Conservation (phyloP, 1,140 invertebrate genomes). For the Portunus trituberculatus region DNA sequence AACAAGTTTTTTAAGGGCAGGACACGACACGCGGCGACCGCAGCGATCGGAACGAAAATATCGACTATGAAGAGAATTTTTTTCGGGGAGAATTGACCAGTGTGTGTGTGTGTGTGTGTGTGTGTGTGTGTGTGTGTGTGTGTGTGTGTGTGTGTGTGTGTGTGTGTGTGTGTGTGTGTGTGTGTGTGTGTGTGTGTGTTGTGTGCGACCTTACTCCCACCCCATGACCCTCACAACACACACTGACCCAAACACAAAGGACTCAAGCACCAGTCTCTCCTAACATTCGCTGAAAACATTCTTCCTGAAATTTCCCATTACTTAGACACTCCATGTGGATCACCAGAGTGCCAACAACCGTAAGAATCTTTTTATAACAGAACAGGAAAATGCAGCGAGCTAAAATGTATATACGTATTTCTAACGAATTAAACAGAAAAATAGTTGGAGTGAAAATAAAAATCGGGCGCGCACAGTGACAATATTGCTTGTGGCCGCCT, state of each 20-base stretch:
- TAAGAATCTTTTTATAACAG: no score
- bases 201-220: background rate
- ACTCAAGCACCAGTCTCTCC: no score
- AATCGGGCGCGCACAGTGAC: background rate
- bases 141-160: constrained; percentile 52
- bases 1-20: background rate
- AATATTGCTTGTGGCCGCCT: constrained; percentile 18
- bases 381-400: no score
- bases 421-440: constrained; percentile 15
- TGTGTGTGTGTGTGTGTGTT: constrained; percentile 33
- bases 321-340: no score
- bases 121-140: constrained; percentile 47
- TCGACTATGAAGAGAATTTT: background rate
- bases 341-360: no score
- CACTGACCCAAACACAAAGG: no score
- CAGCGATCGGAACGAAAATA: background rate
- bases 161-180: constrained; percentile 47
- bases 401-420: background rate
- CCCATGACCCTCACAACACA: no score
- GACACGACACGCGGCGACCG: background rate
- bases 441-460: constrained; percentile 23
- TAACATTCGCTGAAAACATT: no score
- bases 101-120: constrained; percentile 43
- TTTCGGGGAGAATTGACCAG: background rate
- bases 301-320: no score